Evolutionary conservation across 1,140 invertebrate species (phyloP).

Genomic region (Panulirus ornatus): DNA sequence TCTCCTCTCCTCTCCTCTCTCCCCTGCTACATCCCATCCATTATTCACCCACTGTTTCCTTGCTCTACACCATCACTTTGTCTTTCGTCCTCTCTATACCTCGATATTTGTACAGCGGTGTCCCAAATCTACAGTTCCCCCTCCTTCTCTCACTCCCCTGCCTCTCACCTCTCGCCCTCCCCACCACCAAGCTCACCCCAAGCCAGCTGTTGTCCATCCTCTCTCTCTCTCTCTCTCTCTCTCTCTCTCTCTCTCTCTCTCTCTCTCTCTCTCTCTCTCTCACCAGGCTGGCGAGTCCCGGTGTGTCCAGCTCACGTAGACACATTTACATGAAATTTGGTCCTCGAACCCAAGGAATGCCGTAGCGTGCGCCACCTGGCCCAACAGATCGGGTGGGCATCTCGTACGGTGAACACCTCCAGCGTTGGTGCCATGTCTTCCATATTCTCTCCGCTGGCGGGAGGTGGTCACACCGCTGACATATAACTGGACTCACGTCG

Average conservation of each 20-base stretch:
- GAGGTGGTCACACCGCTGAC: too few relatives aligned
- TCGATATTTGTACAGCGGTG: not conserved
- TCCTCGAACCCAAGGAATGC: too few relatives aligned
- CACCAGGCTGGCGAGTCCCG: not conserved
- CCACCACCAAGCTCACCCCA: too few relatives aligned
- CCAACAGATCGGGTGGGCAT: too few relatives aligned
- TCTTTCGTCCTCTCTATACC: not conserved
- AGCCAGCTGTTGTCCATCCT: not conserved
- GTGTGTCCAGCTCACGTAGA: too few relatives aligned
- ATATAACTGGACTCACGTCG: too few relatives aligned
- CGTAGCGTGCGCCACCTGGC: too few relatives aligned
- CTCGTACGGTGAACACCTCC: too few relatives aligned
- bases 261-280: slow-evolving; percentile 24
- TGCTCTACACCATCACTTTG: not conserved
- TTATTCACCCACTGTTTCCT: not conserved
- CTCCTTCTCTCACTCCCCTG: slow-evolving; percentile 1
- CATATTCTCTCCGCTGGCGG: too few relatives aligned
- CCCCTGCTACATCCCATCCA: not conserved
- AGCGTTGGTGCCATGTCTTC: too few relatives aligned
- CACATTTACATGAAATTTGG: too few relatives aligned
- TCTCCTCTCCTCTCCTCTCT: not conserved
- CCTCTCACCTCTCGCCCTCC: not conserved
- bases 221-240: not conserved
- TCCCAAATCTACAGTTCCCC: not conserved
- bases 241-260: slow-evolving; percentile 1